Evolutionary conservation across 1,140 invertebrate species (phyloP).

Genomic region (Drosophila baimaii): DNA sequence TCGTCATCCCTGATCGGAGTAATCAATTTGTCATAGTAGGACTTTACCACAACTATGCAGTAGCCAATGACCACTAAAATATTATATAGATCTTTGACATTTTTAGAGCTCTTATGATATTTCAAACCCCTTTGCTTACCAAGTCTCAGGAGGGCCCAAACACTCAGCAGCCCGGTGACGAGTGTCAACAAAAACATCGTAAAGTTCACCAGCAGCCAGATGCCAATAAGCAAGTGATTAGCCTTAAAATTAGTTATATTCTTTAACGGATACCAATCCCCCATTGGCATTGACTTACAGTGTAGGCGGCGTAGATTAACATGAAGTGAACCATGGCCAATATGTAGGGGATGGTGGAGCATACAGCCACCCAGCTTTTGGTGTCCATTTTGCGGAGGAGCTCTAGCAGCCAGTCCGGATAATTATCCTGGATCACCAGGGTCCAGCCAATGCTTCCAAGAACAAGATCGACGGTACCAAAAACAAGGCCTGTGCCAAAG

Average conservation of each 20-base stretch:
- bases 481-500: conserved; percentile 8
- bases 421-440: conserved; percentile 14
- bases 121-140: not conserved
- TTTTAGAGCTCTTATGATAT: no score
- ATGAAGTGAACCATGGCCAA: conserved; percentile 17
- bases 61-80: conserved; percentile 17
- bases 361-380: conserved; percentile 4
- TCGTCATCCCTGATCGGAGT: not conserved
- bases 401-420: not conserved
- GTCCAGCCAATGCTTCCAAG: conserved; percentile 1
- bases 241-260: not conserved
- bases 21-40: conserved; percentile 22
- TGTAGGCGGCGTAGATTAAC: conserved; percentile 15
- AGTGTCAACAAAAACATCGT: conserved; percentile 29
- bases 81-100: no score
- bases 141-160: conserved; percentile 6
- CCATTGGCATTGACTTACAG: not conserved
- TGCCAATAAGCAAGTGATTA: conserved; percentile 9
- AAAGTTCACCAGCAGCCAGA: conserved; percentile 35
- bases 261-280: not conserved
- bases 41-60: conserved; percentile 26
- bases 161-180: conserved; percentile 30
- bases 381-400: conserved; percentile 33
- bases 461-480: conserved; percentile 13
- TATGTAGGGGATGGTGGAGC: conserved; percentile 1